These are phyloP conservation scores for Caenorhabditis plicata DNA, from an alignment of 2,888 invertebrate species.

Conservation along the genomic window DNA sequence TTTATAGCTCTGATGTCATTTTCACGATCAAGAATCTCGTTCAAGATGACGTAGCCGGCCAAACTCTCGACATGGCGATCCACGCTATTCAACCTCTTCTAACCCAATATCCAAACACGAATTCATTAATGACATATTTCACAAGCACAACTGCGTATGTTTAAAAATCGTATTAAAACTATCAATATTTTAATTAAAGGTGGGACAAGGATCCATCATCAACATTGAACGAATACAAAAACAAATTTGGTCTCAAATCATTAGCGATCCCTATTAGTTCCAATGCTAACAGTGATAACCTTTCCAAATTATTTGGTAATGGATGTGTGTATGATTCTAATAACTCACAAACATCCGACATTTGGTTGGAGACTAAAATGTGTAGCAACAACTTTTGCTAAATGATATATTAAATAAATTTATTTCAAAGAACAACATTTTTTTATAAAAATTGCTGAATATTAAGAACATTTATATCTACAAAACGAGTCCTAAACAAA, in stretches of 20 bases:
- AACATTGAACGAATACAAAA: conserved; percentile 19
- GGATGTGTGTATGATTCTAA: no score
- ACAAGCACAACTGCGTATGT: conserved; percentile 42
- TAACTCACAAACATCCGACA: no score
- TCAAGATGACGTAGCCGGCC: conserved; percentile 36
- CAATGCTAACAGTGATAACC: conserved; percentile 15
- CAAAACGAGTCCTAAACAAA: background rate
- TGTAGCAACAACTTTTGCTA: no score
- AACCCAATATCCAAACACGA: conserved; percentile 17
- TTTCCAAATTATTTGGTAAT: conserved; percentile 31
- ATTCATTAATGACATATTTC: conserved; percentile 39
- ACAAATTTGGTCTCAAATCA: conserved; percentile 28
- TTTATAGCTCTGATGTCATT: conserved; percentile 23
- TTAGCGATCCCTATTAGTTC: conserved; percentile 38
- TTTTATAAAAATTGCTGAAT: conserved; percentile 8
- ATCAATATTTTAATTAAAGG: no score
- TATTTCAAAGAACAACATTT: no score
- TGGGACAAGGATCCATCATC: conserved; percentile 31
- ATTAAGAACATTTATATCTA: conserved; percentile 4
- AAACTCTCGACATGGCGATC: conserved; percentile 35
- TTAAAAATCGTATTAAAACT: no score
- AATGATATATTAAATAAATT: no score
- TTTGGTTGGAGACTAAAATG: no score
- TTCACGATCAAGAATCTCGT: conserved; percentile 24
- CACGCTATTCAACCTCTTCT: conserved; percentile 35